phyloP scores from a whole-genome alignment of 2,113 vertebrate species.

The Peromyscus californicus region DNA sequence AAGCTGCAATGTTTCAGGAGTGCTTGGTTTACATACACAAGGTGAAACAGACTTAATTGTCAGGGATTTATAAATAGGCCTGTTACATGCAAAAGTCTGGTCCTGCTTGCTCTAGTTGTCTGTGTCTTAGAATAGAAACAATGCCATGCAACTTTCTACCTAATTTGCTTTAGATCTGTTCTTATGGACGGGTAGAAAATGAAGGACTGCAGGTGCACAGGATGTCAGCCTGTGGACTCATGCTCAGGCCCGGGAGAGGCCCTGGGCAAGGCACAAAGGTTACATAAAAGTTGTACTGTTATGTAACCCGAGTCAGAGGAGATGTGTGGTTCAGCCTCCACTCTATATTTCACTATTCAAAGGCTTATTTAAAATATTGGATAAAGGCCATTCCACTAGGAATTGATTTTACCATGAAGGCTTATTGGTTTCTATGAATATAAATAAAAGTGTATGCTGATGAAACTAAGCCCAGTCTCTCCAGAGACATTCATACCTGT shows the following conservation, averaged over 20 bases:
- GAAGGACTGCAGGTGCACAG: too few species aligned
- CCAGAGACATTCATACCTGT: slow-evolving; percentile 3
- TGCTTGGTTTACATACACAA: neutral
- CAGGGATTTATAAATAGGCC: neutral
- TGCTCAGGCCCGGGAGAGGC: neutral
- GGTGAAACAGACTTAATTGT: neutral
- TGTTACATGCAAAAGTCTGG: neutral
- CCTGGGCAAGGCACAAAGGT: neutral
- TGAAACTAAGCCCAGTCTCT: slow-evolving; percentile 4
- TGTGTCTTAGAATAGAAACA: neutral
- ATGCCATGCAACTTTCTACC: neutral
- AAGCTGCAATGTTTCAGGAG: neutral
- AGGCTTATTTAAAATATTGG: slow-evolving; percentile 44
- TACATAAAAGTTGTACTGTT: neutral
- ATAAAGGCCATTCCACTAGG: neutral
- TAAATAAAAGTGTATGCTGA: neutral
- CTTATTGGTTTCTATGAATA: slow-evolving; percentile 16
- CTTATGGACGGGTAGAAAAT: neutral
- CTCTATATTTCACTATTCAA: neutral
- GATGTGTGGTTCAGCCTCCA: neutral
- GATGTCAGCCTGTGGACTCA: neutral
- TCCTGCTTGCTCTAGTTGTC: neutral
- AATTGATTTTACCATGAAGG: slow-evolving; percentile 18
- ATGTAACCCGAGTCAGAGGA: neutral
- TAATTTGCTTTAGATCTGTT: neutral